Evolutionary conservation across 2,113 vertebrate genomes (phyloP).

Genomic region (Trematomus loennbergii): DNA sequence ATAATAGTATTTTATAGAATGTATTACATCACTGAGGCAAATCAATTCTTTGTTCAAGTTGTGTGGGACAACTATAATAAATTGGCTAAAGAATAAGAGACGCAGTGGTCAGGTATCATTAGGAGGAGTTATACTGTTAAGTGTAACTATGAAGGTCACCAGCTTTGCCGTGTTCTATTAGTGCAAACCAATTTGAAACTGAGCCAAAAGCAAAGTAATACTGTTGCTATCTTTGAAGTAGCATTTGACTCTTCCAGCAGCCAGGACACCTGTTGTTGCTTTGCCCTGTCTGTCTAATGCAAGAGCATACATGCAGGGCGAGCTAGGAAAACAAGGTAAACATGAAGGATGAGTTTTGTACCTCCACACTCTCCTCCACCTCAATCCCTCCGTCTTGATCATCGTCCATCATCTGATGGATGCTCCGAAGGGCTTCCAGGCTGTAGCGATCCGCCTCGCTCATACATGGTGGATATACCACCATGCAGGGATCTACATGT

Average conservation of each 20-base stretch:
- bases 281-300: constrained; percentile 14
- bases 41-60: background rate
- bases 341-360: constrained; percentile 71
- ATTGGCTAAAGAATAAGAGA: background rate
- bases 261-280: constrained; percentile 68
- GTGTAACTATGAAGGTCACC: constrained; percentile 57
- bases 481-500: constrained; percentile 88
- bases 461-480: constrained; percentile 90
- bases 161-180: constrained; percentile 50
- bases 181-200: constrained; percentile 62
- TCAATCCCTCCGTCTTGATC: constrained; percentile 97
- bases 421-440: constrained; percentile 92
- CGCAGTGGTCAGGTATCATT: constrained; percentile 10
- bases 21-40: background rate
- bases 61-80: background rate
- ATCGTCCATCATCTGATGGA: constrained; percentile 98
- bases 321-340: background rate
- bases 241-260: constrained; percentile 57
- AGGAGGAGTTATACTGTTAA: constrained; percentile 9
- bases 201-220: constrained; percentile 69
- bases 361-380: constrained; percentile 98
- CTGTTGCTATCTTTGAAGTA: constrained; percentile 73
- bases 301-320: background rate
- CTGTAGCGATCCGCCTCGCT: constrained; percentile 94
- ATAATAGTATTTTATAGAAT: background rate